A percentile compares a stretch with the other conserved stretches of the same genome.
These are phyloP conservation scores for Microtus pennsylvanicus DNA, from an alignment of 2,113 vertebrate species.

Conservation along the genomic window DNA sequence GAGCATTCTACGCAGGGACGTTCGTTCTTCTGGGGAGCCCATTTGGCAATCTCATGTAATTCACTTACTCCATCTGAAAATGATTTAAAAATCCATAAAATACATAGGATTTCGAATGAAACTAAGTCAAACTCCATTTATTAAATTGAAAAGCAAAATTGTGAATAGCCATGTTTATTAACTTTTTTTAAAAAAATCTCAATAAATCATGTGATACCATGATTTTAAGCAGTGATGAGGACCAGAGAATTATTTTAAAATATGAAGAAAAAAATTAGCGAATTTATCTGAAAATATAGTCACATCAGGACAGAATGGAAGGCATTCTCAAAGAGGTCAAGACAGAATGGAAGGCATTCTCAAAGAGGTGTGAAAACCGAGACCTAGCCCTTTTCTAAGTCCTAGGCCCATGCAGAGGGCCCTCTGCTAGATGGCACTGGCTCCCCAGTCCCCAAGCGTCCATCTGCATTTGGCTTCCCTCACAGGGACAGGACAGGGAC, in stretches of 20 bases:
- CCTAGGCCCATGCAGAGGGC: background rate
- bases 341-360: background rate
- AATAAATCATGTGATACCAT: background rate
- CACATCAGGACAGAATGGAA: background rate
- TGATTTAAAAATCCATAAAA: slow-evolving; percentile 1
- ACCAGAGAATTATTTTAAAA: background rate
- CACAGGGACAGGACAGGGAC: background rate
- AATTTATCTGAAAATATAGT: background rate
- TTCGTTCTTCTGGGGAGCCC: background rate
- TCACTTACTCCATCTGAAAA: background rate
- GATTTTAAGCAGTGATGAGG: background rate
- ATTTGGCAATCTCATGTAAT: background rate
- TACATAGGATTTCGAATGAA: background rate
- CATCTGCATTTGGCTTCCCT: background rate
- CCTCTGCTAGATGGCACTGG: background rate
- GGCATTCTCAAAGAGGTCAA: background rate
- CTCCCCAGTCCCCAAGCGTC: background rate
- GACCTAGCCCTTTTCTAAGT: background rate
- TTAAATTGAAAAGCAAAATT: slow-evolving; percentile 12
- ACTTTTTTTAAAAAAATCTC: background rate
- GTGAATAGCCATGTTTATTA: background rate
- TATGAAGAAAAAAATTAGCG: background rate
- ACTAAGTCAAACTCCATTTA: background rate
- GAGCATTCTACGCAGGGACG: background rate
- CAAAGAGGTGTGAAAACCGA: background rate